Evolutionary conservation across 2,888 invertebrate genomes (phyloP).

Genomic region (Galerucella calmariensis): DNA sequence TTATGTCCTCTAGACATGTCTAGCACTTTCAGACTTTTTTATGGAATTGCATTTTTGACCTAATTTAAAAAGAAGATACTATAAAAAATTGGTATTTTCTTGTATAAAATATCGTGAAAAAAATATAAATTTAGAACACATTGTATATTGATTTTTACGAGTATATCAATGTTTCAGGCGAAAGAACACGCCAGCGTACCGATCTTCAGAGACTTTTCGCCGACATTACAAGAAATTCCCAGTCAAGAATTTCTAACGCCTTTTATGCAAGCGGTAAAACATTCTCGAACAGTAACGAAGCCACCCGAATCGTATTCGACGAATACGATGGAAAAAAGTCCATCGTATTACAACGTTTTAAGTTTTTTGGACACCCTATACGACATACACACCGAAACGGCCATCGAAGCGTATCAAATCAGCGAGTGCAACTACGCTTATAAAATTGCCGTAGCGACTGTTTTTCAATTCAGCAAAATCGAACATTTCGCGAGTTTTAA

Average conservation of each 20-base stretch:
- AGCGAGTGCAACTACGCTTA: slow-evolving; percentile 34
- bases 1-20: no score
- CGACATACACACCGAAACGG: slow-evolving; percentile 42
- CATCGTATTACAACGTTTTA: slow-evolving; percentile 51
- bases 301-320: slow-evolving; percentile 8
- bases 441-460: neutral
- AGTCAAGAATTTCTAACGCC: slow-evolving; percentile 51
- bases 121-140: no score
- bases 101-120: no score
- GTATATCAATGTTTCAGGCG: slow-evolving; percentile 30
- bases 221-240: slow-evolving; percentile 28
- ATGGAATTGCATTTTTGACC: no score
- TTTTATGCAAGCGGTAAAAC: slow-evolving; percentile 49
- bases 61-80: no score
- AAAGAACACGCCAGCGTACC: slow-evolving; percentile 23
- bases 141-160: no score
- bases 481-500: neutral
- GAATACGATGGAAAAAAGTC: slow-evolving; percentile 35
- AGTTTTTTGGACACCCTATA: slow-evolving; percentile 51
- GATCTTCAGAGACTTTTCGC: slow-evolving; percentile 36
- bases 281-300: slow-evolving; percentile 13
- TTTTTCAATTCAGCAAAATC: neutral
- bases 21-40: no score
- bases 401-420: slow-evolving; percentile 43
- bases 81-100: no score